phyloP scores from a whole-genome alignment of 1,140 invertebrate species.

The Homarus americanus region DNA sequence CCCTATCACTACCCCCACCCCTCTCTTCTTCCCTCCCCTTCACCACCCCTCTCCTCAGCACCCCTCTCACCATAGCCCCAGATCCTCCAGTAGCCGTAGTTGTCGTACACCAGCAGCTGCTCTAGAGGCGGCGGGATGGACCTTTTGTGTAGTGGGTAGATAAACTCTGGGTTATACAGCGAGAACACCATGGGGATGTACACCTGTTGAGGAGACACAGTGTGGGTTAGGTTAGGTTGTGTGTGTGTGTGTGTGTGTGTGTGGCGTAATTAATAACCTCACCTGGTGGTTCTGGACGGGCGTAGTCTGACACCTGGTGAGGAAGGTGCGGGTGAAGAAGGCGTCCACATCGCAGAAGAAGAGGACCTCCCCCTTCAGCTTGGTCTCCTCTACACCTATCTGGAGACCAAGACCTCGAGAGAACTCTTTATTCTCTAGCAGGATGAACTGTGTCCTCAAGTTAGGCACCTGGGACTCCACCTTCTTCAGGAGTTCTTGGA shows the following conservation, averaged over 20 bases:
- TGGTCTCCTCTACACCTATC: conserved; percentile 15
- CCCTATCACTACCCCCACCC: no score
- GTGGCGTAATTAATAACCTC: not conserved
- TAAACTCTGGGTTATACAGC: conserved; percentile 43
- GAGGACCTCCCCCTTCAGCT: not conserved
- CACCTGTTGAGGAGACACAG: not conserved
- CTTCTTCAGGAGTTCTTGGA: not conserved
- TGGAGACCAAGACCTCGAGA: conserved; percentile 21
- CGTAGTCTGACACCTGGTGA: conserved; percentile 13
- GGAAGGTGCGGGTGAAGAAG: conserved; percentile 30
- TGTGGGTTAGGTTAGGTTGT: no score
- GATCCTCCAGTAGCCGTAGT: conserved; percentile 32
- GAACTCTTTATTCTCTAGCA: not conserved
- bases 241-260: no score
- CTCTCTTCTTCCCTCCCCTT: not conserved
- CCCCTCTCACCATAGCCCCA: conserved; percentile 38
- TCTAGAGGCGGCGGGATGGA: conserved; percentile 19
- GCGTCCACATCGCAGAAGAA: conserved; percentile 50
- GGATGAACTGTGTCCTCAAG: conserved; percentile 36
- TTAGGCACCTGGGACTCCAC: not conserved
- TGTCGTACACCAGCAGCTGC: conserved; percentile 15
- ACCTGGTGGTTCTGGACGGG: conserved; percentile 37
- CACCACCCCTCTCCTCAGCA: not conserved
- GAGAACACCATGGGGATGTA: conserved; percentile 47
- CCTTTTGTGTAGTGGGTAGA: conserved; percentile 18